Evolutionary conservation across 2,888 invertebrate genomes (phyloP).

Genomic region (Caenorhabditis afra): DNA sequence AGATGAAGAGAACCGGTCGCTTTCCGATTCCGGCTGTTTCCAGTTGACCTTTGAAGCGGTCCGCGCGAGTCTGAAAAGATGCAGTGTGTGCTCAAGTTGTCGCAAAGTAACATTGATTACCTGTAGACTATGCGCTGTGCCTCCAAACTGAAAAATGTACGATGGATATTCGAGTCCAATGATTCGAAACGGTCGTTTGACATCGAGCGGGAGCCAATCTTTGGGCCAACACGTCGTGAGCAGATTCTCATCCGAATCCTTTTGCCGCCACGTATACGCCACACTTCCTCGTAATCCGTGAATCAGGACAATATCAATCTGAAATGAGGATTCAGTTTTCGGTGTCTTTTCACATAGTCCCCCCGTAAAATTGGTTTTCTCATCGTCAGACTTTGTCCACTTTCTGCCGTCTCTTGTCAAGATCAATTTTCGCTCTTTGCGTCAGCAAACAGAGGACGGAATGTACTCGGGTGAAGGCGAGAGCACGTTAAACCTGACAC

Average conservation of each 20-base stretch:
- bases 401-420: slow-evolving; percentile 4
- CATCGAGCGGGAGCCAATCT: slow-evolving; percentile 76
- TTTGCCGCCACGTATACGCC: slow-evolving; percentile 77
- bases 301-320: slow-evolving; percentile 75
- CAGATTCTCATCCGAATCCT: slow-evolving; percentile 66
- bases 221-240: slow-evolving; percentile 77
- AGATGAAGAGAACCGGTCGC: slow-evolving; percentile 76
- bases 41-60: slow-evolving; percentile 67
- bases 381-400: neutral
- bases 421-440: slow-evolving; percentile 30
- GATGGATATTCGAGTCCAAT: slow-evolving; percentile 77
- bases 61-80: slow-evolving; percentile 65
- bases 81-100: too few species aligned
- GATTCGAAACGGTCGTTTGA: slow-evolving; percentile 72
- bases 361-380: too few species aligned
- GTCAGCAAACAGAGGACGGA: neutral
- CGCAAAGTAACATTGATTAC: slow-evolving; percentile 27
- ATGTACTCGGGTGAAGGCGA: too few species aligned
- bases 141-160: slow-evolving; percentile 70
- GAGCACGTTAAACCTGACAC: too few species aligned
- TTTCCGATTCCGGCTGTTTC: slow-evolving; percentile 72
- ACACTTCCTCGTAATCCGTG: slow-evolving; percentile 77
- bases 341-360: too few species aligned
- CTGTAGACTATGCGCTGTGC: slow-evolving; percentile 68
- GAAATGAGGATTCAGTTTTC: slow-evolving; percentile 4